Evolutionary conservation across 2,113 vertebrate genomes (phyloP).

Genomic region (Festucalex cinctus): DNA sequence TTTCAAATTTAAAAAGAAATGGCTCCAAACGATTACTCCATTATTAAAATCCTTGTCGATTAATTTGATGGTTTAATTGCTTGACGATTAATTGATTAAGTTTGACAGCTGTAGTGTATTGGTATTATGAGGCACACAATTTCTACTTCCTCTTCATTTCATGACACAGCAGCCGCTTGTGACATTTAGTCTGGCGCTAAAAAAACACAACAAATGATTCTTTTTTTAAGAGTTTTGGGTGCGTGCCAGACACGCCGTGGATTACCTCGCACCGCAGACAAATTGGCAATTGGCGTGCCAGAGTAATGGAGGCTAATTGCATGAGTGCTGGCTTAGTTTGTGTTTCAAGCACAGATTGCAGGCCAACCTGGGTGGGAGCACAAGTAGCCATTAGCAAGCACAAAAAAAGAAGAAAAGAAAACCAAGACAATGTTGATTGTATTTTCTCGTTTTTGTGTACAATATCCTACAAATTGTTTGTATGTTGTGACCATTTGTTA

Average conservation of each 20-base stretch:
- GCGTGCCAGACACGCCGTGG: conserved; percentile 65
- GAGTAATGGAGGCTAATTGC: conserved; percentile 76
- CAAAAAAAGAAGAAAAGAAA: conserved; percentile 12
- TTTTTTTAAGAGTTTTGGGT: conserved; percentile 60
- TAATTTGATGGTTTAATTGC: too few relatives aligned
- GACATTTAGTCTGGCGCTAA: conserved; percentile 53
- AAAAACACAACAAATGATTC: conserved; percentile 61
- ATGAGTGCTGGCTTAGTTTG: conserved; percentile 72
- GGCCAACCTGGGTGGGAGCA: conserved; percentile 39
- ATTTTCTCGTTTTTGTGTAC: neutral
- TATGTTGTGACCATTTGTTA: neutral
- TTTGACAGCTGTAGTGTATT: neutral
- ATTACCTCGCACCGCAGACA: conserved; percentile 72
- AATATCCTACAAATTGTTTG: neutral
- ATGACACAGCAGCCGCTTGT: conserved; percentile 44
- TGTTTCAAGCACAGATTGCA: conserved; percentile 63
- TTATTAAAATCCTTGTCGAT: too few relatives aligned
- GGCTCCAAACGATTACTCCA: too few relatives aligned
- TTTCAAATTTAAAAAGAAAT: too few relatives aligned
- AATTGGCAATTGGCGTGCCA: conserved; percentile 70
- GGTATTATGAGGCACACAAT: neutral
- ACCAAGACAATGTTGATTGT: too few relatives aligned
- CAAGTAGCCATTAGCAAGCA: neutral
- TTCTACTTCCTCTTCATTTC: neutral
- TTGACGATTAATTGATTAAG: too few relatives aligned